Evolutionary conservation across 2,113 vertebrate species (phyloP).

Genomic region (Antigone vipio): DNA sequence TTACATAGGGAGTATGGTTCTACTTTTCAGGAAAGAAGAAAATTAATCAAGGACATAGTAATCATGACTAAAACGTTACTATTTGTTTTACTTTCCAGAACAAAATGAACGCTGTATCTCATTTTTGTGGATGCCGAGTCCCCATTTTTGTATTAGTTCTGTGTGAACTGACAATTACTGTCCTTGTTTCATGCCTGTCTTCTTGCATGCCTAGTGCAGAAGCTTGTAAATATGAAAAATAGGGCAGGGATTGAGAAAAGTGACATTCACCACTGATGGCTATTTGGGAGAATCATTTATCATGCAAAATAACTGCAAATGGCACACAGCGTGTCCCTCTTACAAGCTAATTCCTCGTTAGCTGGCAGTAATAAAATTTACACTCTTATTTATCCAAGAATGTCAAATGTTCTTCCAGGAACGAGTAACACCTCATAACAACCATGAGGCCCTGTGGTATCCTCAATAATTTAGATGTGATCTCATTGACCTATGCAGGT

Average conservation of each 20-base stretch:
- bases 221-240: not conserved
- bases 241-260: not conserved
- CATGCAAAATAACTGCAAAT: not conserved
- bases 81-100: not conserved
- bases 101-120: not conserved
- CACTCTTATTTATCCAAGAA: not conserved
- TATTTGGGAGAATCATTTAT: not conserved
- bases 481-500: not conserved
- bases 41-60: too few species aligned
- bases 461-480: not conserved
- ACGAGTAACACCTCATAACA: not conserved
- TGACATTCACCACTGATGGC: not conserved
- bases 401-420: not conserved
- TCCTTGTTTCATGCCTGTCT: not conserved
- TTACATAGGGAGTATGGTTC: not conserved
- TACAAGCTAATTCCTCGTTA: not conserved
- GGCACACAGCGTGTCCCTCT: not conserved
- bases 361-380: not conserved
- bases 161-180: not conserved
- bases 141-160: not conserved
- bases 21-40: not conserved
- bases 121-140: not conserved
- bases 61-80: not conserved
- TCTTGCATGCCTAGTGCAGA: not conserved
- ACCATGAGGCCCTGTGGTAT: not conserved